A percentile compares a stretch with the other conserved stretches of the same genome.
These are phyloP conservation scores for Patella ulyssiponensis DNA, from an alignment of 2,888 invertebrate genomes.

Conservation along the genomic window DNA sequence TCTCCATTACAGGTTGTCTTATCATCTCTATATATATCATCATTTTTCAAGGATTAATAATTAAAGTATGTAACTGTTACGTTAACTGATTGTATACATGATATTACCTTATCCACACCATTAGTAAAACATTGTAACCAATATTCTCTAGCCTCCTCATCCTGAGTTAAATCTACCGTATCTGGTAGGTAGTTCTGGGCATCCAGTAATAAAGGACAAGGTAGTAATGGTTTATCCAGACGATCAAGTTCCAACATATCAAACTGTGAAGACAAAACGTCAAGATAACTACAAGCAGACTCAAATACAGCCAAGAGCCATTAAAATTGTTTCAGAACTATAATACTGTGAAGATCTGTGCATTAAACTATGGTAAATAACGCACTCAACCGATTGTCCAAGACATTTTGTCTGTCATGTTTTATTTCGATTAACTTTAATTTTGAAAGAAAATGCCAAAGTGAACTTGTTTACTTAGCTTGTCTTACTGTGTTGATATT, in stretches of 20 bases:
- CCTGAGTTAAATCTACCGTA: conserved; percentile 89
- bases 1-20: no score
- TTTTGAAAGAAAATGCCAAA: no score
- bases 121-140: conserved; percentile 93
- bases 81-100: background rate
- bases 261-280: conserved; percentile 59
- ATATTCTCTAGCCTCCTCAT: conserved; percentile 87
- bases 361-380: no score
- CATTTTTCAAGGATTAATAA: background rate
- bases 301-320: no score
- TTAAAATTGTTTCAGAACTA: no score
- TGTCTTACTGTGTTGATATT: no score
- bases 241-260: conserved; percentile 77
- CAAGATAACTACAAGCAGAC: no score
- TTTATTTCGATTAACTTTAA: no score
- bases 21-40: background rate
- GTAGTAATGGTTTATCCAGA: conserved; percentile 76
- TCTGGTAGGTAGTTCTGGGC: conserved; percentile 89
- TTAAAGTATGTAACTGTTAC: background rate
- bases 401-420: no score
- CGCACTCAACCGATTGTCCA: no score
- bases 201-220: conserved; percentile 84
- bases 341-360: no score
- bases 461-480: no score
- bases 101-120: conserved; percentile 80